These are phyloP conservation scores for Pelodiscus sinensis DNA, from an alignment of 2,113 vertebrate species.

Conservation along the genomic window DNA sequence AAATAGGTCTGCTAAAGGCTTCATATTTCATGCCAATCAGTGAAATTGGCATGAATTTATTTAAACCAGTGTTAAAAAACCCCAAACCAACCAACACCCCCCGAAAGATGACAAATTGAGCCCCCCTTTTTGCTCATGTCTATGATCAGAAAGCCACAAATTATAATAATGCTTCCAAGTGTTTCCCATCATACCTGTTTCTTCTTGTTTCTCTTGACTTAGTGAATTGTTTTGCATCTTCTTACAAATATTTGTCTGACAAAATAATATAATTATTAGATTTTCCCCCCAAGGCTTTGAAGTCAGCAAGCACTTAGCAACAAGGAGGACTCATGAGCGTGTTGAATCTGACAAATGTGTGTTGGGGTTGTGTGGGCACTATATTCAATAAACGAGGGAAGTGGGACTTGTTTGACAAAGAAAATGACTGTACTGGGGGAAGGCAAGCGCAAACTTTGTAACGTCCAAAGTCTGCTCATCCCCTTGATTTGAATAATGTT, in stretches of 20 bases:
- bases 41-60: not conserved
- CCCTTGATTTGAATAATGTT: not conserved
- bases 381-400: not conserved
- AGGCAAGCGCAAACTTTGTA: not conserved
- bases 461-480: not conserved
- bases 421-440: not conserved
- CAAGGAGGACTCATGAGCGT: not conserved
- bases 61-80: not conserved
- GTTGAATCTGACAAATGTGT: not conserved
- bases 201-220: not conserved
- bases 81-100: not conserved
- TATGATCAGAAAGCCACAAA: not conserved
- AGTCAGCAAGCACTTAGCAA: not conserved
- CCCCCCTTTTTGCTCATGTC: not conserved
- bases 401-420: not conserved
- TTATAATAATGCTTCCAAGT: fast-evolving
- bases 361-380: not conserved
- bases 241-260: not conserved
- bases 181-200: not conserved
- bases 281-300: not conserved
- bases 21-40: not conserved
- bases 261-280: not conserved
- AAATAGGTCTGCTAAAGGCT: no score
- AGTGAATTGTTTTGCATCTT: not conserved
- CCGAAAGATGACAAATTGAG: not conserved